These are phyloP conservation scores for Drosophila ustulata DNA, from an alignment of 2,888 invertebrate species.

Conservation along the genomic window DNA sequence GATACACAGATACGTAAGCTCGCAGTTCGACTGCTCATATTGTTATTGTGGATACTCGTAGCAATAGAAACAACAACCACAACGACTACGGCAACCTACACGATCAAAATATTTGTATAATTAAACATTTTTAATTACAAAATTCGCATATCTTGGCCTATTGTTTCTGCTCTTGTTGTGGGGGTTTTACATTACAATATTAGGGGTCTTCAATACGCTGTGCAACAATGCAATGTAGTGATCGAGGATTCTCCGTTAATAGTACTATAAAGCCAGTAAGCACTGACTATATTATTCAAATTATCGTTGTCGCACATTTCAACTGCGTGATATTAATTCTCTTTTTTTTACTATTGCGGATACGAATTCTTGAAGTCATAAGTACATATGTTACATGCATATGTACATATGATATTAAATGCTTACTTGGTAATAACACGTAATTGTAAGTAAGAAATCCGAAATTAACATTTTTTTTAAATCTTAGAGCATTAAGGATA, in stretches of 20 bases:
- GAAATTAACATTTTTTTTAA: no score
- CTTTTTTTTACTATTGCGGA: no score
- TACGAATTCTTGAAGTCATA: no score
- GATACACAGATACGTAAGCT: not conserved
- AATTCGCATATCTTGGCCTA: conserved; percentile 47
- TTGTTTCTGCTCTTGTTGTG: conserved; percentile 16
- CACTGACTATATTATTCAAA: not conserved
- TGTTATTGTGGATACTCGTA: conserved; percentile 23
- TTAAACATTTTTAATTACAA: conserved; percentile 75
- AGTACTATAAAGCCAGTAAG: not conserved
- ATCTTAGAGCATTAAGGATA: no score
- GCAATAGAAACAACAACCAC: conserved; percentile 35
- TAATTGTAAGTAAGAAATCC: no score
- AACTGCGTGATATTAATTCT: no score
- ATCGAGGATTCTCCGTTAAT: not conserved
- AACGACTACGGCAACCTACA: conserved; percentile 30
- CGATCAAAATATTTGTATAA: conserved; percentile 62
- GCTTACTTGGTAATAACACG: no score
- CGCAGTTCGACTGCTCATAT: conserved; percentile 20
- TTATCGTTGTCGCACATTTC: not conserved
- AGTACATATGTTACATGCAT: no score
- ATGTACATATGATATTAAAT: no score
- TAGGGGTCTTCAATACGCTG: no score
- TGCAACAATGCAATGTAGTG: no score
- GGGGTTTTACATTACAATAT: conserved; percentile 29